phyloP scores from a whole-genome alignment of 1,140 invertebrate species.

The Diorhabda elongata region DNA sequence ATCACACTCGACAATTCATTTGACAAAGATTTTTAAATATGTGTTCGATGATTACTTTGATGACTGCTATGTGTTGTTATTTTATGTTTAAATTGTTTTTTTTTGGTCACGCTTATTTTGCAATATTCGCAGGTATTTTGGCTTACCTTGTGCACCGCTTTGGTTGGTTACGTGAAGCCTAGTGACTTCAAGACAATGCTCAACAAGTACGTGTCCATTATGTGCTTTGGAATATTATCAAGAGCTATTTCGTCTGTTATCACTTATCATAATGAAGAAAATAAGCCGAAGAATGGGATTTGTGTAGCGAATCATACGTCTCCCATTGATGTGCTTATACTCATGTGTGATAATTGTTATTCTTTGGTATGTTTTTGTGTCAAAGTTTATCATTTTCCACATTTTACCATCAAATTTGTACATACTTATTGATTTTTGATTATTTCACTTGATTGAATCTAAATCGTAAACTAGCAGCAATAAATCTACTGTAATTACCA shows the following conservation, averaged over 20 bases:
- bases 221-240: conserved; percentile 86
- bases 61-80: no score
- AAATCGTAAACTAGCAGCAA: no score
- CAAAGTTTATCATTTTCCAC: no score
- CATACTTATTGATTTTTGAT: no score
- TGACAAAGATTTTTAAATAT: no score
- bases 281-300: conserved; percentile 79
- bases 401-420: no score
- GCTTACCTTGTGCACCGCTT: conserved; percentile 76
- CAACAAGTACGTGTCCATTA: conserved; percentile 75
- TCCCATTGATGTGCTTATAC: conserved; percentile 94
- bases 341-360: conserved; percentile 97
- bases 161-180: conserved; percentile 79
- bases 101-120: neutral
- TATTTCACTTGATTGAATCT: no score
- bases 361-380: conserved; percentile 75
- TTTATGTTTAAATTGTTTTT: no score
- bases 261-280: conserved; percentile 82
- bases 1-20: no score
- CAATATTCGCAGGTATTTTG: conserved; percentile 66
- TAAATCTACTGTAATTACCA: no score
- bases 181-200: conserved; percentile 69
- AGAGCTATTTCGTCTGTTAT: conserved; percentile 85
- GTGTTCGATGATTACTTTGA: no score
- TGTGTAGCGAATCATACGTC: conserved; percentile 99